phyloP scores from a whole-genome alignment of 1,140 invertebrate species.

The Ctenoplectra terminalis region DNA sequence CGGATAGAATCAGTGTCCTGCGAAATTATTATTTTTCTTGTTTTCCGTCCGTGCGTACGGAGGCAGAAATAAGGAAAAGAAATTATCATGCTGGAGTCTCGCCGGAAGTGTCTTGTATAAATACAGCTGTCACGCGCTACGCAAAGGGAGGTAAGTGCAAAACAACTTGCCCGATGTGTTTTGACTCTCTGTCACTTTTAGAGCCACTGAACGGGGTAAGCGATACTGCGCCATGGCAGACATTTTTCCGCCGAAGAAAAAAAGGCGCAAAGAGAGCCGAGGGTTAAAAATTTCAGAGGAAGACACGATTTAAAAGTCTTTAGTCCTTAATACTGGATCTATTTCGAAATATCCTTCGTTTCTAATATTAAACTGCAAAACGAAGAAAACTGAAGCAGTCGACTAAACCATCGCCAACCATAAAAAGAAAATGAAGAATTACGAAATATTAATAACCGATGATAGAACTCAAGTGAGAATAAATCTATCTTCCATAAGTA shows the following conservation, averaged over 20 bases:
- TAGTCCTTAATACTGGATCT: background rate
- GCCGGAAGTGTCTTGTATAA: constrained; percentile 65
- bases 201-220: constrained; percentile 35
- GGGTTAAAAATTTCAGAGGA: background rate
- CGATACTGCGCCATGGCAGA: constrained; percentile 5
- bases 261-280: background rate
- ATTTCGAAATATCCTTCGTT: background rate
- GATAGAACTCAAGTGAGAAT: no score
- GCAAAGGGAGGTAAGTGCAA: constrained; percentile 43
- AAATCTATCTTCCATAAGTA: background rate
- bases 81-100: constrained; percentile 52
- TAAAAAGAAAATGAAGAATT: no score
- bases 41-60: background rate
- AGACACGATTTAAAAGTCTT: background rate
- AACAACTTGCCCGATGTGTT: constrained; percentile 49
- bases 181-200: constrained; percentile 55
- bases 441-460: no score
- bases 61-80: constrained; percentile 56
- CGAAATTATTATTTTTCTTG: constrained; percentile 13
- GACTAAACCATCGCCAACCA: no score
- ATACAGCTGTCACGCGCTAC: constrained; percentile 62
- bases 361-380: background rate
- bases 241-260: constrained; percentile 16
- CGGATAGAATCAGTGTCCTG: no score
- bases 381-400: no score